Evolutionary conservation across 2,888 invertebrate genomes (phyloP).

Genomic region (Tanytarsus gracilentus): DNA sequence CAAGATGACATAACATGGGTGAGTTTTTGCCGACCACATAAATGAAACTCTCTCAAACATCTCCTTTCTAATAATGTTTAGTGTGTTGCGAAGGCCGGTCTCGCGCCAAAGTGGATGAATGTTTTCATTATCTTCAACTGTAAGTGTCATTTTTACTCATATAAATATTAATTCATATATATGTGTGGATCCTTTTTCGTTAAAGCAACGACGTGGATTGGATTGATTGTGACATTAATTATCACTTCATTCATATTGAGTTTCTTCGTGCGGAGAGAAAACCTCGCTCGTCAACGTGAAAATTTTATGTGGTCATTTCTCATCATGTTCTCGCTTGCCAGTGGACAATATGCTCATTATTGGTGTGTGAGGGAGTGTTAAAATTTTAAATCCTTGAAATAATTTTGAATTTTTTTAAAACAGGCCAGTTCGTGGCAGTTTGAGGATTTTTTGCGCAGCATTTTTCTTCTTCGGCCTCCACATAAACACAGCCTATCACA

Average conservation of each 20-base stretch:
- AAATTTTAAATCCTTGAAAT: too few species aligned
- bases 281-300: too few species aligned
- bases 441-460: slow-evolving; percentile 30
- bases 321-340: slow-evolving; percentile 13
- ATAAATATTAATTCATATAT: slow-evolving; percentile 30
- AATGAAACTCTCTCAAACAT: too few species aligned
- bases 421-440: background rate
- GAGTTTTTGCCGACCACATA: too few species aligned
- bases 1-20: slow-evolving; percentile 43
- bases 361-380: too few species aligned
- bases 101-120: slow-evolving; percentile 37
- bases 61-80: too few species aligned
- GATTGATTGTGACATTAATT: slow-evolving; percentile 33
- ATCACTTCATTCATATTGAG: slow-evolving; percentile 31
- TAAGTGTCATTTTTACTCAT: background rate
- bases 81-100: slow-evolving; percentile 39
- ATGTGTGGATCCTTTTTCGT: slow-evolving; percentile 15
- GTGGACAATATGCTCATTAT: slow-evolving; percentile 27
- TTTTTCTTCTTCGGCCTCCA: slow-evolving; percentile 34
- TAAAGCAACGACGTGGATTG: slow-evolving; percentile 30
- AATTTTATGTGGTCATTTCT: slow-evolving; percentile 27
- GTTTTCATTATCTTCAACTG: slow-evolving; percentile 31
- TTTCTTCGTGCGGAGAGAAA: too few species aligned
- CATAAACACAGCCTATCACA: slow-evolving; percentile 39
- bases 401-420: too few species aligned